Conservation (phyloP, 2,888 invertebrate species). For the Anthophora plumipes region DNA sequence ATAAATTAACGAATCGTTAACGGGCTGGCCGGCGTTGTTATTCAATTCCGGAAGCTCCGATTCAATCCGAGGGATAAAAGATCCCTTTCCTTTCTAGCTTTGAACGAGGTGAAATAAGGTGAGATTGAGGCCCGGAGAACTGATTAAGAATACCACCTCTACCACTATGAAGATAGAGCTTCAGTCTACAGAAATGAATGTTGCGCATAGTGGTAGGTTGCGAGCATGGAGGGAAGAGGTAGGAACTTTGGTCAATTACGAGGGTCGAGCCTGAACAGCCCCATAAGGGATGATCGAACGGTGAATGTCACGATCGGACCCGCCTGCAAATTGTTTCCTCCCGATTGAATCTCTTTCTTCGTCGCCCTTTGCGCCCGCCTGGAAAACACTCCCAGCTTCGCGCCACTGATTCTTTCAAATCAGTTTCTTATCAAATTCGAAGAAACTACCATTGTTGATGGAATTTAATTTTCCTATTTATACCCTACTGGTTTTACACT, state of each 20-base stretch:
- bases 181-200: conserved; percentile 66
- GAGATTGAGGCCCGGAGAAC: conserved; percentile 21
- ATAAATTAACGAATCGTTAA: too few relatives aligned
- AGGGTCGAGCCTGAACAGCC: conserved; percentile 64
- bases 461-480: not conserved
- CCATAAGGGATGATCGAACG: conserved; percentile 68
- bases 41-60: too few relatives aligned
- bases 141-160: conserved; percentile 67
- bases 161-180: conserved; percentile 43
- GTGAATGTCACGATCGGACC: conserved; percentile 67
- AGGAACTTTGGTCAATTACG: conserved; percentile 71
- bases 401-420: too few relatives aligned
- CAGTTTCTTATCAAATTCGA: not conserved
- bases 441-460: not conserved
- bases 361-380: conserved; percentile 21
- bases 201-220: conserved; percentile 32
- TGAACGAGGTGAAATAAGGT: not conserved
- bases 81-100: not conserved
- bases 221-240: conserved; percentile 10
- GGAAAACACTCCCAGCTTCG: conserved; percentile 17
- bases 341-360: conserved; percentile 70
- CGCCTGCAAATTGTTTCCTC: conserved; percentile 73
- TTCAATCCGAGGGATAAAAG: too few relatives aligned
- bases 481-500: too few relatives aligned
- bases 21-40: too few relatives aligned